These are phyloP conservation scores for Cyphomyrus discorhynchus DNA, from an alignment of 2,113 vertebrate species.

Conservation along the genomic window DNA sequence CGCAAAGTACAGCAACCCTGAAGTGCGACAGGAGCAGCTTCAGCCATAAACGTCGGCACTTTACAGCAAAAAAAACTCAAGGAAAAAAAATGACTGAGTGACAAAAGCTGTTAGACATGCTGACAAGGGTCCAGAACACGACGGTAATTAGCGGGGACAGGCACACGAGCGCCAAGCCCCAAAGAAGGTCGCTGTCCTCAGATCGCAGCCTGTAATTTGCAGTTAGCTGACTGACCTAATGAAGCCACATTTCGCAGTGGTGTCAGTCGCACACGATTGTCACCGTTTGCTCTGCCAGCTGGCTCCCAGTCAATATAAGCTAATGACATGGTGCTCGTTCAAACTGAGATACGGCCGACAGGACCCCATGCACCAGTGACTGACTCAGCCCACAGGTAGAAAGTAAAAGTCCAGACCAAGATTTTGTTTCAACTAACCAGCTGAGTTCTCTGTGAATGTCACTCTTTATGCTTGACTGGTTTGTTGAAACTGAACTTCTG, in stretches of 20 bases:
- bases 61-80: neutral
- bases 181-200: neutral
- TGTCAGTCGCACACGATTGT: neutral
- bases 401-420: neutral
- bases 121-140: neutral
- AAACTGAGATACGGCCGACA: neutral
- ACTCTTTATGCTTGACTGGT: neutral
- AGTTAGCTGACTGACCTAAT: neutral
- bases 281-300: neutral
- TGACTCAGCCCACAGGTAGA: no score
- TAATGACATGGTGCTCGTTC: neutral
- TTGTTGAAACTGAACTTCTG: neutral
- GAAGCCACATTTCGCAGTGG: neutral
- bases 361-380: no score
- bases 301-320: neutral
- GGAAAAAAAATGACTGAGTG: neutral
- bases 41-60: neutral
- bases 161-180: neutral
- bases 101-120: neutral
- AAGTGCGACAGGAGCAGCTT: neutral
- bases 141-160: neutral
- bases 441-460: neutral
- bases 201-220: neutral
- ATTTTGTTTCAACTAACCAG: neutral
- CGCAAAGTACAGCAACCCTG: constrained; percentile 78